Base-by-base conservation (phyloP, 2,113 vertebrate genomes). In the Pungitius pungitius region DNA sequence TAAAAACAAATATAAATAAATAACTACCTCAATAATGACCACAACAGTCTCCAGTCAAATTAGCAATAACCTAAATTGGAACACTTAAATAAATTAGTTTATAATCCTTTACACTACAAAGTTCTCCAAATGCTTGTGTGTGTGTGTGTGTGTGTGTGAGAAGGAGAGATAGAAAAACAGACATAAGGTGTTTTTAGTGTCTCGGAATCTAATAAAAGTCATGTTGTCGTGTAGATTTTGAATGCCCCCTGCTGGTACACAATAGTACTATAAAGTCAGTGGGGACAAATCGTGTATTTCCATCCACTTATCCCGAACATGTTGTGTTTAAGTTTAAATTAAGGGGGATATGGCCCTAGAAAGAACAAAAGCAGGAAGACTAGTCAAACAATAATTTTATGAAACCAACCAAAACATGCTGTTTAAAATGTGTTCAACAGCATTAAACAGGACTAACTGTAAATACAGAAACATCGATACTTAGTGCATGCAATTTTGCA, bases 191-290 rank as follows among this genome's bases (percentile, higher is more conserved):
- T 13, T 26, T 70, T 33, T 40, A 60, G n/a, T 26, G 22, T 40
- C 11, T 67, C 47, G 42, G 18, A 49, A 40, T 24, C 64, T 20
- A 27, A 62, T 13, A 8, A 40, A 30, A 39, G 33, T 51, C 6
- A 2, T 72, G 60, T 30, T 24, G 26, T 77, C 24, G 67, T 39
- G 40, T 52, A 35, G 64, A 60, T 65, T 75, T 73, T 77, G 70
- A 84, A 37, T 47, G 77, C 86, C 84, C 37, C 75, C 89, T 80
- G 24, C 80, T 91, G 85, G 88, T 82, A 51, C 8, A 68, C 6
- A n/a, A 8, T 22, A 24, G 66, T 37, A 69, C 43, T 66, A 49
- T 20, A 60, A 51, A 57, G 43, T 61, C 15, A 55, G 13, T 57
- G 20, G 13, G 24, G 26, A 59, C 13, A 49, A 22, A 51, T 24